A percentile compares a stretch with the other conserved stretches of the same genome.
Conservation (phyloP, 2,113 vertebrate species). For the Lynx canadensis region DNA sequence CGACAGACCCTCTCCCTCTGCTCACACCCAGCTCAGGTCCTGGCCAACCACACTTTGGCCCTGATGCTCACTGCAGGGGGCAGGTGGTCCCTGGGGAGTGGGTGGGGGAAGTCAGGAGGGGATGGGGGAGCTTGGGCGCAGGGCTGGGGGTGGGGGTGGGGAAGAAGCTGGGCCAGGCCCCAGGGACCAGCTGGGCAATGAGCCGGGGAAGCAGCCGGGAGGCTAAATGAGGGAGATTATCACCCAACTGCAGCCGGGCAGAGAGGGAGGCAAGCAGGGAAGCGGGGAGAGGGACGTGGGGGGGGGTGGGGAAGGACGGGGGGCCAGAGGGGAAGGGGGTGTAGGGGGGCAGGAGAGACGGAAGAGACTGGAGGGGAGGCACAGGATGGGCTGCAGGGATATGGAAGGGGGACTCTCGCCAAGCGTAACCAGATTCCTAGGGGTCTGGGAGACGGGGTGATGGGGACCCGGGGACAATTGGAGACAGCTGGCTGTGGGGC, state of each 20-base stretch:
- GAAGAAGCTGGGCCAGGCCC: constrained; percentile 79
- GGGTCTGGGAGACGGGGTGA: background rate
- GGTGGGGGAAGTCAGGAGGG: constrained; percentile 1
- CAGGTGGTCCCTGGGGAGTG: constrained; percentile 58
- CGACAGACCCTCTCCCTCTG: background rate
- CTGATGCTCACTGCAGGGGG: constrained; percentile 23
- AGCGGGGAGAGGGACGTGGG: constrained; percentile 41
- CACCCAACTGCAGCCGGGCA: constrained; percentile 83
- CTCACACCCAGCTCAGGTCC: background rate
- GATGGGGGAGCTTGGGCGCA: constrained; percentile 55
- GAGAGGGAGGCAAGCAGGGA: constrained; percentile 76
- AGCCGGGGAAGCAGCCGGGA: constrained; percentile 83
- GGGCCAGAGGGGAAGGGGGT: constrained; percentile 39
- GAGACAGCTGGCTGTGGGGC: constrained; percentile 59
- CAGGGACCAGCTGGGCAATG: constrained; percentile 84
- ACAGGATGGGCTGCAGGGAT: background rate
- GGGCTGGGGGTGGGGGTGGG: constrained; percentile 74
- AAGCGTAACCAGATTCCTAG: constrained; percentile 13
- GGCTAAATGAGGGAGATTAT: constrained; percentile 84
- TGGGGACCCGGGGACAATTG: constrained; percentile 41
- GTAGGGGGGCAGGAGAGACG: background rate
- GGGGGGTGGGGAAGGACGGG: constrained; percentile 19
- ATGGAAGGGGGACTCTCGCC: background rate
- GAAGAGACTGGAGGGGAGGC: background rate
- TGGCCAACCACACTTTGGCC: background rate